phyloP scores from a whole-genome alignment of 1,140 invertebrate species.

The Trachymyrmex cornetzi region DNA sequence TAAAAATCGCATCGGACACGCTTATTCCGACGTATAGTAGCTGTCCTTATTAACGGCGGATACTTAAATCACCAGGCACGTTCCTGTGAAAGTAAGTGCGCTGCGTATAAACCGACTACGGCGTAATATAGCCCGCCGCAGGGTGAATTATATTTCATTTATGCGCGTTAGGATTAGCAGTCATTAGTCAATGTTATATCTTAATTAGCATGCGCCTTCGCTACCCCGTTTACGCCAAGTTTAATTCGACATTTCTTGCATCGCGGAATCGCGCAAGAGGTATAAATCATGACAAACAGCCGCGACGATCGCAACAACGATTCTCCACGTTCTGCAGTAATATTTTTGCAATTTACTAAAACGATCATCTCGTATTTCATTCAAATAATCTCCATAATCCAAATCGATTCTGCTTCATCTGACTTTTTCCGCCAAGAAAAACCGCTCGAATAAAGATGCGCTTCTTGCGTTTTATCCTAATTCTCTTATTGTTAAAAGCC shows the following conservation, averaged over 20 bases:
- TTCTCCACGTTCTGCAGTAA: background rate
- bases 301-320: background rate
- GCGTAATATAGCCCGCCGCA: conserved; percentile 34
- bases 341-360: conserved; percentile 33
- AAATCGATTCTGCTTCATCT: background rate
- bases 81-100: conserved; percentile 32
- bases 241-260: conserved; percentile 54
- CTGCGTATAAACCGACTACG: conserved; percentile 39
- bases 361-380: background rate
- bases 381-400: conserved; percentile 27
- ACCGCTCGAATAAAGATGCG: background rate
- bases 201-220: conserved; percentile 66
- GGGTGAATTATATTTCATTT: conserved; percentile 69
- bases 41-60: conserved; percentile 49
- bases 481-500: background rate
- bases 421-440: conserved; percentile 4
- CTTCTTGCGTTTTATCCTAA: conserved; percentile 1
- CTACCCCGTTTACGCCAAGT: conserved; percentile 35
- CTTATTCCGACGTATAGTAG: background rate
- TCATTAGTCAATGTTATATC: conserved; percentile 66
- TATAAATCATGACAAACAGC: conserved; percentile 11
- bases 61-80: conserved; percentile 56
- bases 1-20: conserved; percentile 42
- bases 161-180: conserved; percentile 61
- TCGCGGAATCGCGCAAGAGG: background rate